Base-by-base conservation (phyloP, 2,113 vertebrate species). In the Neogale vison region DNA sequence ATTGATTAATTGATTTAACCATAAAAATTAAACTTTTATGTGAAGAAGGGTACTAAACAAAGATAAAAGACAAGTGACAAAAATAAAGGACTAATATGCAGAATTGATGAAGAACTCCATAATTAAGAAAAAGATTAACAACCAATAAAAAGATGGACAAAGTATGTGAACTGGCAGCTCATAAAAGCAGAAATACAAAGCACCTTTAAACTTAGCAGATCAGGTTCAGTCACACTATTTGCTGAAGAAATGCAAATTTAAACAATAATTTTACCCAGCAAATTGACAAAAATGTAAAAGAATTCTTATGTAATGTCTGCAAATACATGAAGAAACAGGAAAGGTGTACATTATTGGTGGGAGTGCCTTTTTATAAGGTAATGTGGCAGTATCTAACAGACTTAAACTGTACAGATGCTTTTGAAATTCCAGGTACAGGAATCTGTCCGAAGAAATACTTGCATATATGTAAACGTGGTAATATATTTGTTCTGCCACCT, bases 181-280 rank as follows among this genome's bases (percentile, higher is more conserved):
- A 55, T 14, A 71, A 61, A 72, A 45, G 89, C 13, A 47, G 45
- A 80, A 23, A 34, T n/a, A 36, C 77, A 82, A n/a, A 57, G 21
- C 31, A n/a, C 61, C 61, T 65, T 83, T 39, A 81, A 80, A 55
- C 34, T 12, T 26, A 14, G 7, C 36, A 81, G 18, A 59, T 29
- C 39, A 55, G 20, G 13, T 29, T 82, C 50, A 87, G 50, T 57
- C 67, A 71, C 50, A 45, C 14, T 77, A 3, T 47, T 57, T 79
- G 34, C 50, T 87, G 45, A 82, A 77, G 15, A 77, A 59, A 93
- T 14, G 24, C 26, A 65, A 47, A 86, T 61, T 90, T 93, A 95
- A 96, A 61, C n/a, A 90, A 26, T 80, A 85, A 50, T 90, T 93
- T 82, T 77, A 86, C 74, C 69, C 20, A 87, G 50, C 72, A 93